Percentiles rank a stretch among this genome's conserved stretches.
These are phyloP conservation scores for Ursus arctos DNA, from an alignment of 2,113 vertebrate species.

Conservation along the genomic window DNA sequence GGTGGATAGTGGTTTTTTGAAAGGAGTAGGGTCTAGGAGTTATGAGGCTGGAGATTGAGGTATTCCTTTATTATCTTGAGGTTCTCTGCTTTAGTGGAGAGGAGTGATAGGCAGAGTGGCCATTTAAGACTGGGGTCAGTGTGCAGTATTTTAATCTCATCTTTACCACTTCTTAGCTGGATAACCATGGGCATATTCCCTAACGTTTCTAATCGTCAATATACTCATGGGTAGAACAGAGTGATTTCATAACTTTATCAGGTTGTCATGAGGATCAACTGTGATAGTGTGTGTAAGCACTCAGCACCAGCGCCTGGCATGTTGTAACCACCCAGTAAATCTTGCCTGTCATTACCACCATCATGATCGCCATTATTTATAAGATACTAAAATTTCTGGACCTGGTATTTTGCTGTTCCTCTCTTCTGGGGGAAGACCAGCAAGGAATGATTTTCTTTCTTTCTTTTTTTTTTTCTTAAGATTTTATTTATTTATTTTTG, in stretches of 20 bases:
- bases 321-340: not conserved
- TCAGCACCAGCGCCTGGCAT: not conserved
- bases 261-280: not conserved
- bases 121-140: not conserved
- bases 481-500: too few relatives aligned
- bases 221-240: not conserved
- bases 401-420: not conserved
- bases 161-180: not conserved
- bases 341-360: not conserved
- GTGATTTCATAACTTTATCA: not conserved
- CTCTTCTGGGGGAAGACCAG: not conserved
- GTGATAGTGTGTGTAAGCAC: not conserved
- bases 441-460: not conserved
- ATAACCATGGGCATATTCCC: not conserved
- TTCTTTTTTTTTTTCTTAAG: too few relatives aligned
- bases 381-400: not conserved
- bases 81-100: not conserved
- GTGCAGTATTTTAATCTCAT: not conserved
- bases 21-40: not conserved
- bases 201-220: not conserved
- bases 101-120: not conserved
- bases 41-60: not conserved
- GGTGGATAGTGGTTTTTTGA: not conserved
- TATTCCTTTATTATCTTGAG: slow-evolving; percentile 32
- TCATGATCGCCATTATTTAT: not conserved